phyloP scores from a whole-genome alignment of 1,140 invertebrate species.

The Sminthurinus signatus region DNA sequence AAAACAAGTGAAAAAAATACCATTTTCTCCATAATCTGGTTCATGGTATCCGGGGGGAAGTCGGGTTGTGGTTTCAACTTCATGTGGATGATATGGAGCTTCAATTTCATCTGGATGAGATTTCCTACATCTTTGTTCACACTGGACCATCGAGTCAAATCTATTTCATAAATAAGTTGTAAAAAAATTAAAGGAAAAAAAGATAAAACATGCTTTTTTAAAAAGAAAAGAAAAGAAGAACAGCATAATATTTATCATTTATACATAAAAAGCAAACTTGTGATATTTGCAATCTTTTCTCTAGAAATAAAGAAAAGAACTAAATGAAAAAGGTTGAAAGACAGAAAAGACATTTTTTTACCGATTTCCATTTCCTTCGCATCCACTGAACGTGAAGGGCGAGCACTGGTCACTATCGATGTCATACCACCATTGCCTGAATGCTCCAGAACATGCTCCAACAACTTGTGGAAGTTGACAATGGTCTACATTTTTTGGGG shows the following conservation, averaged over 20 bases:
- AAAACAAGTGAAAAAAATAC: too few relatives aligned
- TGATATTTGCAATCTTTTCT: too few relatives aligned
- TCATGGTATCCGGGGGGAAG: background rate
- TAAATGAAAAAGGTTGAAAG: too few relatives aligned
- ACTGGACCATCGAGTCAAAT: conserved; percentile 28
- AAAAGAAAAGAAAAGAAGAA: too few relatives aligned
- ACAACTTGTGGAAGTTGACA: conserved; percentile 64
- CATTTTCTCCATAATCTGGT: conserved; percentile 2
- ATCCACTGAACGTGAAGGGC: conserved; percentile 59
- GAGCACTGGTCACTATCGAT: conserved; percentile 55
- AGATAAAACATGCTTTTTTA: too few relatives aligned
- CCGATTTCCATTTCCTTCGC: conserved; percentile 65
- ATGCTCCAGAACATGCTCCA: conserved; percentile 63
- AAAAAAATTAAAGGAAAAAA: too few relatives aligned
- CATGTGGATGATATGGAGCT: background rate
- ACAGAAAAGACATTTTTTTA: too few relatives aligned
- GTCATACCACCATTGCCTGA: conserved; percentile 70
- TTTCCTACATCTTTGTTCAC: conserved; percentile 36
- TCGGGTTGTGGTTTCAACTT: background rate
- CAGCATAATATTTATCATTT: too few relatives aligned
- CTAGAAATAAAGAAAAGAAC: too few relatives aligned
- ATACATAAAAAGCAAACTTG: too few relatives aligned
- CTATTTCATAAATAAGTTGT: too few relatives aligned
- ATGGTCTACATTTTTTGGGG: conserved; percentile 57
- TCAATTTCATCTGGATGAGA: background rate